Percentiles rank a stretch among this genome's conserved stretches.
phyloP scores from a whole-genome alignment of 2,797 vertebrate species.

The Fistularia commersonii region DNA sequence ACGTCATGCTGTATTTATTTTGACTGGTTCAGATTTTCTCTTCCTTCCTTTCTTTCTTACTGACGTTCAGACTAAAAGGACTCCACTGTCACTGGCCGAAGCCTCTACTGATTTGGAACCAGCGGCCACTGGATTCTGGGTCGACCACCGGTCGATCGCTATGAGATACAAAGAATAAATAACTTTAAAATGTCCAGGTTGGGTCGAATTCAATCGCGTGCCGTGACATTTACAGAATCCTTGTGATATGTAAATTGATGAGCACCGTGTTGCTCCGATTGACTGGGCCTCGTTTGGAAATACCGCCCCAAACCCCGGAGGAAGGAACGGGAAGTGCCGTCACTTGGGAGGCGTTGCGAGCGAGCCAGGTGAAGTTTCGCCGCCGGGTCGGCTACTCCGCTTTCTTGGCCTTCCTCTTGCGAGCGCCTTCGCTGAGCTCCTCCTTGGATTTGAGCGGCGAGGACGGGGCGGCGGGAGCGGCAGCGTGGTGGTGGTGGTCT shows the following conservation, averaged over 20 bases:
- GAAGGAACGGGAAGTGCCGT: conserved; percentile 56
- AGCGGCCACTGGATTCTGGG: neutral
- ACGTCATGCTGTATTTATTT: conserved; percentile 47
- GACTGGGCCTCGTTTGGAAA: conserved; percentile 57
- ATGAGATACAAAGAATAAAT: conserved; percentile 46
- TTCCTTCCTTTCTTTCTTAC: conserved; percentile 17
- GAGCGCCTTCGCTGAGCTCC: conserved; percentile 88
- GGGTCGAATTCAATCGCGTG: conserved; percentile 45
- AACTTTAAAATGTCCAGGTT: conserved; percentile 49
- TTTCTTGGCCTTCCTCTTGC: conserved; percentile 95
- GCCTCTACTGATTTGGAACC: conserved; percentile 23
- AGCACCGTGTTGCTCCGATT: conserved; percentile 65
- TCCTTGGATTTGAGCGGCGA: conserved; percentile 88
- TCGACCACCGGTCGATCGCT: conserved; percentile 21
- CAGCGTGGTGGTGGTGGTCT: conserved; percentile 70
- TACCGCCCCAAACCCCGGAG: conserved; percentile 54
- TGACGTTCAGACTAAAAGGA: neutral
- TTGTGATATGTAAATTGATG: conserved; percentile 54
- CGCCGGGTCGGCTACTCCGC: conserved; percentile 77
- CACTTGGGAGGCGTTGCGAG: conserved; percentile 34
- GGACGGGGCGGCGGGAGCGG: conserved; percentile 52
- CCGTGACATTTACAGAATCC: conserved; percentile 70
- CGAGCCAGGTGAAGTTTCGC: conserved; percentile 45
- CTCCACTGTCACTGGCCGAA: neutral
- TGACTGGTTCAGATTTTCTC: conserved; percentile 27